These are phyloP conservation scores for Acromyrmex charruanus DNA, from an alignment of 1,140 invertebrate genomes.

Conservation along the genomic window DNA sequence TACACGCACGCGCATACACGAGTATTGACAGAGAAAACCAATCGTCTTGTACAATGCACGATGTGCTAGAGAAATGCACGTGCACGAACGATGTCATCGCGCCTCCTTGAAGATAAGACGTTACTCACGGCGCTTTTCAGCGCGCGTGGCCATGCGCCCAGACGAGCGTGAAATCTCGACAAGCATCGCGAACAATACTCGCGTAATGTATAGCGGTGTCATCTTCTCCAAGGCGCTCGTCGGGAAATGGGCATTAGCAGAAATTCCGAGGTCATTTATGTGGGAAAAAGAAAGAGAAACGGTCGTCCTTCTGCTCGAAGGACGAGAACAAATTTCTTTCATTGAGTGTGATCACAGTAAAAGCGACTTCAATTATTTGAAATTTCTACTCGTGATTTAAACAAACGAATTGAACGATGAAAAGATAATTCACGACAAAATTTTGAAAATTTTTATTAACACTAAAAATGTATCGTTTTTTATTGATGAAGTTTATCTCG, in stretches of 20 bases:
- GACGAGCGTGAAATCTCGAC: slow-evolving; percentile 33
- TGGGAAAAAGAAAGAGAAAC: background rate
- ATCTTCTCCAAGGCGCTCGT: background rate
- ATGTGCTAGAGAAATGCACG: slow-evolving; percentile 78
- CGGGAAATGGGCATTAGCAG: slow-evolving; percentile 28
- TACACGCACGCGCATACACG: background rate
- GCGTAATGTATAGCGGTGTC: slow-evolving; percentile 32
- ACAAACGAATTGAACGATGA: background rate
- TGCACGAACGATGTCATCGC: slow-evolving; percentile 75
- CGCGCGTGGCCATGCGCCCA: slow-evolving; percentile 1
- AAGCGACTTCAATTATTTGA: background rate
- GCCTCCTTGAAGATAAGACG: slow-evolving; percentile 64
- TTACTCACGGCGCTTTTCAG: slow-evolving; percentile 38
- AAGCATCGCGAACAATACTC: slow-evolving; percentile 41
- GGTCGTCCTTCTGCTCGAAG: background rate
- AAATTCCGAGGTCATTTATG: slow-evolving; percentile 16
- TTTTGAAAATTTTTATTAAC: background rate
- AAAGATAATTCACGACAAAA: background rate
- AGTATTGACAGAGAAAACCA: slow-evolving; percentile 26
- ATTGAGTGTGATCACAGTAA: background rate
- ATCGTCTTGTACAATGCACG: slow-evolving; percentile 57
- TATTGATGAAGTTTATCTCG: background rate
- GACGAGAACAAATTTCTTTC: background rate
- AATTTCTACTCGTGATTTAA: background rate
- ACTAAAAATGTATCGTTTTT: background rate